Conservation (phyloP, 2,797 vertebrate species). For the Graptemys geographica region DNA sequence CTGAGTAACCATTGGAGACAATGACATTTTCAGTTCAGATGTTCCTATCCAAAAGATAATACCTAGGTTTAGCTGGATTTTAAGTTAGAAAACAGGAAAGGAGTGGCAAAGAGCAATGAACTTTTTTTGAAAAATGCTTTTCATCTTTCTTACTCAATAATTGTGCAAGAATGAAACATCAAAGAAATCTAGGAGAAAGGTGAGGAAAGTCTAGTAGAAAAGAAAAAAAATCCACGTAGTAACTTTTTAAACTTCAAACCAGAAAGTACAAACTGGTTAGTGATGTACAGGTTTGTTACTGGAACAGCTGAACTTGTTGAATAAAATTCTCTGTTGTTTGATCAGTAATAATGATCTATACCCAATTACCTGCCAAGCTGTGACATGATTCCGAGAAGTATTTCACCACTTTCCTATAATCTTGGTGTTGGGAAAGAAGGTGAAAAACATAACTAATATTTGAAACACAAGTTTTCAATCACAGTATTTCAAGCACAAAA, state of each 20-base stretch:
- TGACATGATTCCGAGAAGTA: neutral
- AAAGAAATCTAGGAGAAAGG: conserved; percentile 21
- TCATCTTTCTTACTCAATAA: conserved; percentile 30
- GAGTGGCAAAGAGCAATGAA: conserved; percentile 43
- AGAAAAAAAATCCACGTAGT: neutral
- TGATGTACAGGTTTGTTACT: neutral
- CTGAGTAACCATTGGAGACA: conserved; percentile 2
- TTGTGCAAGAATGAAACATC: conserved; percentile 45
- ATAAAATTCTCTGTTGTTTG: neutral
- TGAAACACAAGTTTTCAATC: neutral
- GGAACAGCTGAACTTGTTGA: neutral
- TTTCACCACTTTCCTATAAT: neutral
- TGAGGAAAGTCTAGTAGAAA: neutral
- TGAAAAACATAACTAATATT: neutral
- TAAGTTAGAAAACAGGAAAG: conserved; percentile 61
- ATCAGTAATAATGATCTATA: neutral
- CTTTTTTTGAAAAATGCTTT: conserved; percentile 31
- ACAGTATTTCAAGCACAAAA: neutral
- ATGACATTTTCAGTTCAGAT: conserved; percentile 40
- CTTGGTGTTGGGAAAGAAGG: neutral
- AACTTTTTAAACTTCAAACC: neutral
- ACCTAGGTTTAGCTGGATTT: conserved; percentile 47
- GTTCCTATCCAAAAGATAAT: conserved; percentile 56
- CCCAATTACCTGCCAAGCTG: neutral
- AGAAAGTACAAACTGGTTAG: neutral